Conservation (phyloP, 2,888 invertebrate species). For the Polyommatus icarus region DNA sequence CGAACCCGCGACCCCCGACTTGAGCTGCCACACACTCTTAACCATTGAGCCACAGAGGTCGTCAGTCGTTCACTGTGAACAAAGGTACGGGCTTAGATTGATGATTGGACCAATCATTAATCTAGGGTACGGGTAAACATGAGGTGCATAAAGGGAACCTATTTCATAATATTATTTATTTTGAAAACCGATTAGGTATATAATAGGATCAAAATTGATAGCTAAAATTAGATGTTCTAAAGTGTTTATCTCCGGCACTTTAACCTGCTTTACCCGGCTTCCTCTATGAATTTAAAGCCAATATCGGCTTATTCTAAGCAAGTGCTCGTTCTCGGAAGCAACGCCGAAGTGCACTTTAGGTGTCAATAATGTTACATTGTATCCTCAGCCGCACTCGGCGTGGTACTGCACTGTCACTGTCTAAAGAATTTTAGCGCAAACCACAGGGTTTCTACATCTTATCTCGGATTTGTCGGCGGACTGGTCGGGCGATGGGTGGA, state of each 20-base stretch:
- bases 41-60: no score
- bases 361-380: constrained; percentile 42
- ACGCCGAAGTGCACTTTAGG: constrained; percentile 38
- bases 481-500: constrained; percentile 49
- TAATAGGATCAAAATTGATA: not conserved
- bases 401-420: constrained; percentile 47
- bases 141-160: not conserved
- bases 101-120: no score
- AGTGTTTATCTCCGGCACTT: not conserved
- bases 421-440: constrained; percentile 53
- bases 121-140: no score
- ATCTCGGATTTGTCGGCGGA: constrained; percentile 59
- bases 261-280: constrained; percentile 7
- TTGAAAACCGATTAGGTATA: not conserved
- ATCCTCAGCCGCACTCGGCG: constrained; percentile 53
- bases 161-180: not conserved
- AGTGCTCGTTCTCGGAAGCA: constrained; percentile 28
- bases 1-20: no score
- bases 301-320: constrained; percentile 27
- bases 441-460: constrained; percentile 51
- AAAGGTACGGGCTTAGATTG: no score
- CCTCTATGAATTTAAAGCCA: constrained; percentile 28
- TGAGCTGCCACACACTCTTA: no score
- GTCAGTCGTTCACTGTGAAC: not conserved
- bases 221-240: constrained; percentile 9